A percentile compares a stretch with the other conserved stretches of the same genome.
These are phyloP conservation scores for Tenthredo amoena DNA, from an alignment of 2,888 invertebrate species.

Conservation along the genomic window DNA sequence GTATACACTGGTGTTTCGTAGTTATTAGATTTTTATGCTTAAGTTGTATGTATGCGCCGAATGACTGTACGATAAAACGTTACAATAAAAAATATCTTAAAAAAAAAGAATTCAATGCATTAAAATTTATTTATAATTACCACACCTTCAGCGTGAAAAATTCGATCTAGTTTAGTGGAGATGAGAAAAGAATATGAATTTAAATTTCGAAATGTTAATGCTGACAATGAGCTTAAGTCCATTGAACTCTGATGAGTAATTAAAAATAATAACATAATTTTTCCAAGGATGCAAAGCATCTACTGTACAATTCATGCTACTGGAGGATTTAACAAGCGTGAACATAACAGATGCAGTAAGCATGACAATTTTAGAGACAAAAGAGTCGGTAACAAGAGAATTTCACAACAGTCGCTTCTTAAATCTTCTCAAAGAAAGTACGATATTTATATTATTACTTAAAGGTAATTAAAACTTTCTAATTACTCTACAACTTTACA, in stretches of 20 bases:
- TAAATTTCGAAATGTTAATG: not conserved
- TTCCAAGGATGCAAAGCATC: not conserved
- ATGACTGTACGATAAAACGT: constrained; percentile 66
- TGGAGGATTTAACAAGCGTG: constrained; percentile 59
- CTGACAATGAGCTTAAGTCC: constrained; percentile 38
- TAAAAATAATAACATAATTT: constrained; percentile 40
- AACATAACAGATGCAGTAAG: constrained; percentile 50
- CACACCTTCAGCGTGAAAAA: not conserved
- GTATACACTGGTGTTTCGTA: constrained; percentile 47
- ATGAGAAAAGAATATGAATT: not conserved
- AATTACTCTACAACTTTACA: not conserved
- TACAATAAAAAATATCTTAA: constrained; percentile 51
- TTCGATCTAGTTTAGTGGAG: not conserved
- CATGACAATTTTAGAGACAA: constrained; percentile 56
- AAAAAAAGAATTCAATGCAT: not conserved
- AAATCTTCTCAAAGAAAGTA: constrained; percentile 44
- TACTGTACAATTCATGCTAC: constrained; percentile 57
- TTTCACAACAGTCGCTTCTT: constrained; percentile 50
- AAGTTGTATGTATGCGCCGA: constrained; percentile 73
- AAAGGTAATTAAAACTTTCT: constrained; percentile 30
- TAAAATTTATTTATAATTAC: not conserved
- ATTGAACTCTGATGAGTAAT: constrained; percentile 31
- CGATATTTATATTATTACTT: not conserved
- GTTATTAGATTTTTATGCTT: constrained; percentile 59
- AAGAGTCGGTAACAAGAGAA: constrained; percentile 37